A percentile compares a stretch with the other conserved stretches of the same genome.
Evolutionary conservation across 2,888 invertebrate species (phyloP).

Genomic region (Patella caerulea): DNA sequence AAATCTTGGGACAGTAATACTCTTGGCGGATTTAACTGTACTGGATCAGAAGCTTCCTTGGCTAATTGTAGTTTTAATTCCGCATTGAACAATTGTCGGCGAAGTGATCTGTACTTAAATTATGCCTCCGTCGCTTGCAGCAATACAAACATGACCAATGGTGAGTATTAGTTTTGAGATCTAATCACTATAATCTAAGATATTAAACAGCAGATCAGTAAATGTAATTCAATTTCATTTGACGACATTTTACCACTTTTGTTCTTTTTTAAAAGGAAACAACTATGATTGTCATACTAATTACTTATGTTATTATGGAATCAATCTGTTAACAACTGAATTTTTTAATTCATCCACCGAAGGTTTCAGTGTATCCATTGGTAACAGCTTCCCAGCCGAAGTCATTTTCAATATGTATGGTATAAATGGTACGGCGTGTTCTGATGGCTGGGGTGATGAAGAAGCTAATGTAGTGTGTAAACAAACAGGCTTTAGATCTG

Average conservation of each 20-base stretch:
- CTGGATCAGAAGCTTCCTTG: conserved; percentile 47
- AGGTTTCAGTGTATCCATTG: conserved; percentile 45
- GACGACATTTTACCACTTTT: no score
- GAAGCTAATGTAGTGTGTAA: conserved; percentile 52
- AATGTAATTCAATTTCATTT: no score
- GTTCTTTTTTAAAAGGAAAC: no score
- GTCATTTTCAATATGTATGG: conserved; percentile 51
- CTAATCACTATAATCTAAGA: no score
- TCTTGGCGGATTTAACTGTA: conserved; percentile 73
- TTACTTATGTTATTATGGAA: no score
- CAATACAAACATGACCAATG: conserved; percentile 39
- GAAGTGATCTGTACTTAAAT: conserved; percentile 34
- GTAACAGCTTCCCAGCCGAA: conserved; percentile 46
- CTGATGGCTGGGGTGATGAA: conserved; percentile 49
- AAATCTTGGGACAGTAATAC: conserved; percentile 27
- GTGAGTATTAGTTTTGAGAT: conserved; percentile 19
- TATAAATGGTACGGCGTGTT: conserved; percentile 51
- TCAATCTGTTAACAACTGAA: no score
- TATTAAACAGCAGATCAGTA: no score
- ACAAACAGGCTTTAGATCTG: conserved; percentile 47
- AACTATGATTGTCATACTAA: no score
- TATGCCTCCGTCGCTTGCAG: conserved; percentile 55
- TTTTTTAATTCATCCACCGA: no score
- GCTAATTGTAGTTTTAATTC: conserved; percentile 40
- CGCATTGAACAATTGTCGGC: conserved; percentile 39